Base-by-base conservation (phyloP, 2,113 vertebrate species). In the Tachuris rubrigastra region DNA sequence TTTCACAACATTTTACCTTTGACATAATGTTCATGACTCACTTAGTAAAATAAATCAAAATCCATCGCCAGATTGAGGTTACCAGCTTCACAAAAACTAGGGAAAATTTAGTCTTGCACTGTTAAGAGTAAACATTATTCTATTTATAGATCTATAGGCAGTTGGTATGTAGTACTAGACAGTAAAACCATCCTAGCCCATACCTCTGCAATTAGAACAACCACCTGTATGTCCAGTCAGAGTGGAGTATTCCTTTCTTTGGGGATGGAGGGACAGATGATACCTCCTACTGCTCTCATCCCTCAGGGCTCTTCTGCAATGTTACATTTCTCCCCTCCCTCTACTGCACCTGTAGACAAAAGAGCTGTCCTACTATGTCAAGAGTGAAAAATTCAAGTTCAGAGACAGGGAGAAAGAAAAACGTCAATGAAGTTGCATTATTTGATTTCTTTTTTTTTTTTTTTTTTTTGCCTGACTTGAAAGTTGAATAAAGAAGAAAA, bases 1-100 rank as follows among this genome's bases (percentile, higher is more conserved):
- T 62, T 92, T 67, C 68, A 80, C 39, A 85, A 72, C 31, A 28
- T 80, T 76, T 91, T 91, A 46, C 62, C 30, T 91, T 72, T 66
- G 53, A 62, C 66, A 77, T 18, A 72, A 82, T 24, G 10, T 49
- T 95, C 25, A 14, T 28, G n/a, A 10, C 19, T 89, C 30, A 75
- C 23, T 62, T 39, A 56, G n/a, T 33, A 76, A 90, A 94, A 81
- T 24, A 80, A 75, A 87, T 69, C 16, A 53, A 77, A 72, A 58
- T 42, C 49, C 21, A 25, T 22, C 66, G 46, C 25, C 12, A 71
- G 39, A 55, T 1, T 6, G 3, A n/a, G n/a, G 31, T 18, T 74
- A 66, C 14, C 5, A 69, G 62, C 49, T 59, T 62, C 60, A 37
- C 44, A 59, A 81, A 85, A 92, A 35, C 25, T 63, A 37, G 9